Evolutionary conservation across 2,888 invertebrate genomes (phyloP), one percentile per base, ranked within the genome.

Genomic region (Eumacrocentrus americanus): DNA sequence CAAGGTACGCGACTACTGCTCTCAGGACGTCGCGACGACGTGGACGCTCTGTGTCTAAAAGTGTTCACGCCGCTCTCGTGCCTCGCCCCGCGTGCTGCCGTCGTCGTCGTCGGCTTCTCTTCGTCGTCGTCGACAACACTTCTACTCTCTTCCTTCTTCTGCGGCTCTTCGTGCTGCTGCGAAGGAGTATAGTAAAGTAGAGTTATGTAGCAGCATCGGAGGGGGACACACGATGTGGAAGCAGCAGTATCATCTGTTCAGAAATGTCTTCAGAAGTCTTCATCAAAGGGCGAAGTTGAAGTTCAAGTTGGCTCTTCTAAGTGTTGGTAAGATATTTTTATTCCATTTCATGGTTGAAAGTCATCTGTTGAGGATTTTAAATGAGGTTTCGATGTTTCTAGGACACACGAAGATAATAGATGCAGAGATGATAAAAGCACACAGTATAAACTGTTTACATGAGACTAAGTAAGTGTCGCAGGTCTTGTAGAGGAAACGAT

Each of bases 11-110:
- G 76, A 78, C 76, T 74, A 76, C 77, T 77, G 74, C 70, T 73
- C 68, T 73, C 73, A 72, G 75, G 75, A 75, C 74, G 71, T 72
- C 75, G 72, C 76, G 77, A 75, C 78, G 75, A 73, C 74, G 76
- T 75, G 71, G 74, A 76, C 74, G 73, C 74, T 76, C 72, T 71
- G 72, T 74, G 72, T 79, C 80, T 80, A 79, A 80, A 80, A 79
- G 70, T 78, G 79, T 79, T 70, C 70, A 38, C 4, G 71, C 73
- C 76, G 73, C 75, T 70, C 68, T 64, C 68, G 51, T 64, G 47
- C 62, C 58, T 50, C 69, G 50, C 62, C 37, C 60, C 65, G 59
- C 63, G 63, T 63, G 50, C 65, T 63, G 47, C 25, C 40, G 37
- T 46, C 20, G 46, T 46, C 65, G 61, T 64, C 63, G 58, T 64